These are phyloP conservation scores for Amblyornis subalaris DNA, from an alignment of 2,113 vertebrate genomes.

Conservation along the genomic window DNA sequence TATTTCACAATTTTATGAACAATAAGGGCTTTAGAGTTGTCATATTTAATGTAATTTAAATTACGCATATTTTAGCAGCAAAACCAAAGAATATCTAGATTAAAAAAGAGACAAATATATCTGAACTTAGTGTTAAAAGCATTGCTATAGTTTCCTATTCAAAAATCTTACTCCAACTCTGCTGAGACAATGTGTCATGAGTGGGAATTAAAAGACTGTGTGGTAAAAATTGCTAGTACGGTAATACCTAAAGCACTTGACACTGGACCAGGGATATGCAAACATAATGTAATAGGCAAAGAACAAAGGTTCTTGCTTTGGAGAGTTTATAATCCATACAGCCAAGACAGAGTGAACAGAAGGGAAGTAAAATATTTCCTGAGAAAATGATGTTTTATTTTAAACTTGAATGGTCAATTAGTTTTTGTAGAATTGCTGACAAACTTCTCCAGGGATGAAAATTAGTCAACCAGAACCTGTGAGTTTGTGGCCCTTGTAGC, in stretches of 20 bases:
- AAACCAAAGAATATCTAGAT: background rate
- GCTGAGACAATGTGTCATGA: background rate
- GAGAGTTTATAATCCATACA: background rate
- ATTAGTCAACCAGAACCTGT: background rate
- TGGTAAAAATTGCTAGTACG: background rate
- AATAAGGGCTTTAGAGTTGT: background rate
- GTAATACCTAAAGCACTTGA: background rate
- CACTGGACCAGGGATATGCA: background rate
- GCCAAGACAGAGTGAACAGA: background rate
- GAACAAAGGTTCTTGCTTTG: background rate
- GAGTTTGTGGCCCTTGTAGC: background rate
- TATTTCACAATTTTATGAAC: background rate
- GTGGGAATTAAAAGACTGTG: background rate
- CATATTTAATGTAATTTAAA: background rate
- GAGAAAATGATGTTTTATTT: background rate
- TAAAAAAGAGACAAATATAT: background rate
- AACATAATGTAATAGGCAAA: background rate
- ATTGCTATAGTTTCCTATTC: background rate
- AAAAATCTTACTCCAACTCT: background rate
- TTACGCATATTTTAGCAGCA: background rate
- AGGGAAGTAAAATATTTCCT: background rate
- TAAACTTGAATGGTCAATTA: background rate
- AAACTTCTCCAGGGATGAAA: background rate
- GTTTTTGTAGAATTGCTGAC: background rate
- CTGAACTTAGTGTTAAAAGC: background rate